Evolutionary conservation across 2,888 invertebrate genomes (phyloP).

Genomic region (Laspeyria flexula): DNA sequence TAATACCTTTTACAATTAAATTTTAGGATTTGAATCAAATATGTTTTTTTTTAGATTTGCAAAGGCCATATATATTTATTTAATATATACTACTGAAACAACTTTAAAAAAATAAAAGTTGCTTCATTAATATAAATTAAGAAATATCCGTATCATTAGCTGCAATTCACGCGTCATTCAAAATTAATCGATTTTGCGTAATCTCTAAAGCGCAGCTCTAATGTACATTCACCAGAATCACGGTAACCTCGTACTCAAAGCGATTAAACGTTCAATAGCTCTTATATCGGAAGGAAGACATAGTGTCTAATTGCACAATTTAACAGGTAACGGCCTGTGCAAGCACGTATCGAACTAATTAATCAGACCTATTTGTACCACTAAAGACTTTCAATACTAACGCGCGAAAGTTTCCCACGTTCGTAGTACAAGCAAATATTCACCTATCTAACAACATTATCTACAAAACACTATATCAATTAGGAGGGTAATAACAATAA

Average conservation of each 20-base stretch:
- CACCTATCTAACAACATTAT: slow-evolving; percentile 51
- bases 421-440: slow-evolving; percentile 28
- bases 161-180: neutral
- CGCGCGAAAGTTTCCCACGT: slow-evolving; percentile 67
- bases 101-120: too few relatives aligned
- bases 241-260: neutral
- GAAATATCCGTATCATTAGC: neutral
- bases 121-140: neutral
- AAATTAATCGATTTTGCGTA: too few relatives aligned
- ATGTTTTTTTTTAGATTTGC: too few relatives aligned
- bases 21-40: too few relatives aligned
- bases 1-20: too few relatives aligned
- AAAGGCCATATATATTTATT: too few relatives aligned
- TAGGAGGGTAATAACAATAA: slow-evolving; percentile 26
- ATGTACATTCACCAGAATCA: too few relatives aligned
- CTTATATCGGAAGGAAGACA: slow-evolving; percentile 35
- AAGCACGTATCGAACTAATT: slow-evolving; percentile 42
- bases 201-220: too few relatives aligned
- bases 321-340: slow-evolving; percentile 27
- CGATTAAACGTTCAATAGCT: neutral
- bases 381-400: slow-evolving; percentile 46
- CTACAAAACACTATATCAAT: slow-evolving; percentile 39
- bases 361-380: slow-evolving; percentile 42
- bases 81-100: too few relatives aligned
- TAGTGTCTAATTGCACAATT: slow-evolving; percentile 32